Base-by-base conservation (phyloP, 2,888 invertebrate genomes). In the Crepidodera aurea region DNA sequence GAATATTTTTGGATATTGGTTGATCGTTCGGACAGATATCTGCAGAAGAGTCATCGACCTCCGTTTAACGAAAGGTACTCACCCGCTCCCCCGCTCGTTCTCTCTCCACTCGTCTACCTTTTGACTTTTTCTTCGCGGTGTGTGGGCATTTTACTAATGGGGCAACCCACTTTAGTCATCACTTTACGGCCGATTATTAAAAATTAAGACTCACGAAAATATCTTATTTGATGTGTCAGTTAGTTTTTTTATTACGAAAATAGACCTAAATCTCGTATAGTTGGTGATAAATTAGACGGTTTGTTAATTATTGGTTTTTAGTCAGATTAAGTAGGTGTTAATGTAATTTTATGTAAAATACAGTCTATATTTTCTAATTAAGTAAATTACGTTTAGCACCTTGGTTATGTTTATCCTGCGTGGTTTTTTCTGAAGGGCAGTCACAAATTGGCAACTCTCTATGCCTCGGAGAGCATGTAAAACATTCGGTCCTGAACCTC, bases 1-100 rank as follows among this genome's bases (percentile, higher is more conserved):
- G 56, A 56, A 56, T 53, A 46, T 50, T 59, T 59, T 59, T 16
- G 22, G 39, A 51, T 51, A 59, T 51, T 44, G 58, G 50, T 27
- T 18, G 51, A 51, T 40, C 40, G 39, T 51, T 22, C 40, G 27
- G 34, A 46, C 46, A 56, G 46, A 56, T 56, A 56, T 56, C 22
- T 46, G 32, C 1, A 29, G 29, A 44, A 55, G 22, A 27, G 55
- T 55, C 44, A 34, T 22, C 46, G 56, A 46, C 44, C 46, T 56
- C 46, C 12, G 13, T 25, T 40, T 22, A 12, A 15, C 16, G 19
- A 51, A 51, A 51, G 34, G 27, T 16, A 8, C 29, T 42, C 53
- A 15, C 16, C 16, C 18, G 5, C 42, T 42, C 42, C 8, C 19
- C 29, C 42, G 5, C 42, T 40, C 15, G 22, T 8, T 12, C 13